Conservation (phyloP, 2,888 invertebrate genomes). For the Hololepta plana region DNA sequence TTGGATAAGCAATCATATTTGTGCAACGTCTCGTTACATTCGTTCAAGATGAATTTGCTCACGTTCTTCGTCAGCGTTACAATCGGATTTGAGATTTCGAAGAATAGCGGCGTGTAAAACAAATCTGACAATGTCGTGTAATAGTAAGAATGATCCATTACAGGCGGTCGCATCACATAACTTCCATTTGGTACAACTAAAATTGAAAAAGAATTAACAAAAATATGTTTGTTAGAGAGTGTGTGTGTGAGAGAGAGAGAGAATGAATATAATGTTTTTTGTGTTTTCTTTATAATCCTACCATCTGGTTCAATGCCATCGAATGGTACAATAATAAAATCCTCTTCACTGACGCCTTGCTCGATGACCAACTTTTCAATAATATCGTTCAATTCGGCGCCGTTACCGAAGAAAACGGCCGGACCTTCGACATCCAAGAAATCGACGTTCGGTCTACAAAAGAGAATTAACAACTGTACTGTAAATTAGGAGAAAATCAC, state of each 20-base stretch:
- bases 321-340: constrained; percentile 9
- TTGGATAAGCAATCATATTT: constrained; percentile 18
- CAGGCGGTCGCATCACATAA: constrained; percentile 5
- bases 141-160: background rate
- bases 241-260: constrained; percentile 4
- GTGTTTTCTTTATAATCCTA: constrained; percentile 4
- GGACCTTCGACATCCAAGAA: no score
- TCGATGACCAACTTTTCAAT: constrained; percentile 6
- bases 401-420: constrained; percentile 17
- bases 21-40: constrained; percentile 19
- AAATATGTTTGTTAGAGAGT: constrained; percentile 1
- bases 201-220: background rate
- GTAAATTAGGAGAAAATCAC: constrained; percentile 7
- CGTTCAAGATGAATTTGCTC: constrained; percentile 13
- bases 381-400: constrained; percentile 8
- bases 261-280: background rate
- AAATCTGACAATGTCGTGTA: background rate
- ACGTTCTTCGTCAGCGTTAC: constrained; percentile 15
- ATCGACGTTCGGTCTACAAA: background rate
- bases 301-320: constrained; percentile 10
- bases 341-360: no score
- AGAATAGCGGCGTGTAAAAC: constrained; percentile 18
- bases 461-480: background rate
- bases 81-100: constrained; percentile 22
- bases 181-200: background rate